Conservation (phyloP, 2,888 invertebrate genomes). For the Thereva unica region DNA sequence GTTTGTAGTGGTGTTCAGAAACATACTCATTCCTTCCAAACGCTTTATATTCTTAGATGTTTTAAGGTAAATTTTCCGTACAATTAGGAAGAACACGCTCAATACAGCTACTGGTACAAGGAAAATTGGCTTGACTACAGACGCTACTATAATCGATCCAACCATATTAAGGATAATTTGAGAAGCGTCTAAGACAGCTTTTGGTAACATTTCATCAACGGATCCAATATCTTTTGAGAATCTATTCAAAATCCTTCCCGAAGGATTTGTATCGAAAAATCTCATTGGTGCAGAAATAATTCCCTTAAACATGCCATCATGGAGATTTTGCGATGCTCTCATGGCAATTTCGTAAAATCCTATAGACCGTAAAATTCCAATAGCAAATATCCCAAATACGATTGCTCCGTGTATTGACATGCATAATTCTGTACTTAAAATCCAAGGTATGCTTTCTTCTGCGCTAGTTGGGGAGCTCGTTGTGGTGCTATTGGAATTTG, state of each 20-base stretch:
- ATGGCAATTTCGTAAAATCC: constrained; percentile 68
- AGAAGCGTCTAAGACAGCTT: constrained; percentile 68
- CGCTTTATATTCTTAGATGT: constrained; percentile 72
- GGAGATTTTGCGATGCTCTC: constrained; percentile 68
- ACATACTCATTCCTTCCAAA: constrained; percentile 67
- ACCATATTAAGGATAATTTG: constrained; percentile 60
- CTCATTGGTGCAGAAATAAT: constrained; percentile 61
- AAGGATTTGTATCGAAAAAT: constrained; percentile 85
- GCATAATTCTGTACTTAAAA: constrained; percentile 51
- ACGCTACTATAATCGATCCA: constrained; percentile 67
- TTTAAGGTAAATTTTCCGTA: constrained; percentile 67
- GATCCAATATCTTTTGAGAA: constrained; percentile 87
- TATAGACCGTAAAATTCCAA: constrained; percentile 66
- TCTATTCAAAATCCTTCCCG: constrained; percentile 74
- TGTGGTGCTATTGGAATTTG: neutral
- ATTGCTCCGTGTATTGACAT: constrained; percentile 67
- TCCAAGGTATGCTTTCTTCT: neutral
- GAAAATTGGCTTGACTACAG: constrained; percentile 65
- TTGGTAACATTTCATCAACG: constrained; percentile 76
- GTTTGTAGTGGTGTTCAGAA: constrained; percentile 3
- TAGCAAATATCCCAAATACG: constrained; percentile 60
- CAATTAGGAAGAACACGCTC: constrained; percentile 62
- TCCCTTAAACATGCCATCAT: constrained; percentile 69
- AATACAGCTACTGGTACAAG: constrained; percentile 64
- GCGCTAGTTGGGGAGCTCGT: neutral